Evolutionary conservation across 2,888 invertebrate species (phyloP).

Genomic region (Timandra comae): DNA sequence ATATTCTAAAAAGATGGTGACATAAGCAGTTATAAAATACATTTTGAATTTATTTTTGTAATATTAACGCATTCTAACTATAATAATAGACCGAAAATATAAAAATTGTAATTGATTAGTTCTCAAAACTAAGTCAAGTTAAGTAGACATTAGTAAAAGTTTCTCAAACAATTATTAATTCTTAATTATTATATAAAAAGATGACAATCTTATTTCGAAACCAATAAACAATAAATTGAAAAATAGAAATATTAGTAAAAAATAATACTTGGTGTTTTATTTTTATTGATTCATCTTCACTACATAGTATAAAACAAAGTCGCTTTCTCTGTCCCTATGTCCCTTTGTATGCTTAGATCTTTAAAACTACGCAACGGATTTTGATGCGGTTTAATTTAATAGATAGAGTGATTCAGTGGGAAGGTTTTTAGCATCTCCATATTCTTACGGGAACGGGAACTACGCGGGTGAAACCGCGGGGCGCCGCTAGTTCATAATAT

Average conservation of each 20-base stretch:
- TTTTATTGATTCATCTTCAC: constrained; percentile 23
- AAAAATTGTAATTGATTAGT: constrained; percentile 26
- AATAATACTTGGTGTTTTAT: constrained; percentile 39
- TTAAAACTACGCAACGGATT: too few species aligned
- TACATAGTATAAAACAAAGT: too few species aligned
- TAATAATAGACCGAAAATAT: constrained; percentile 14
- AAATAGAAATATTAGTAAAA: constrained; percentile 69
- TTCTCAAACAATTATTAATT: constrained; percentile 67
- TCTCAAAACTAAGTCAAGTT: constrained; percentile 51
- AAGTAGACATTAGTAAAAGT: constrained; percentile 64
- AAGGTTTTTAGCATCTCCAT: too few species aligned
- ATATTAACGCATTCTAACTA: constrained; percentile 5
- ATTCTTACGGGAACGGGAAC: too few species aligned
- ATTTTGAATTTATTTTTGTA: too few species aligned
- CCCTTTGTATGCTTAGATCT: too few species aligned
- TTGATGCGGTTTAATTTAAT: too few species aligned
- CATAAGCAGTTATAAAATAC: constrained; percentile 22
- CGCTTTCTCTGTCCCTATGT: too few species aligned
- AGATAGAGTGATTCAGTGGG: too few species aligned
- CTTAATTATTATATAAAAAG: constrained; percentile 60
- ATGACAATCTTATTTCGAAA: constrained; percentile 65
- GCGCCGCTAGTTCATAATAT: too few species aligned
- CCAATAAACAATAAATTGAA: constrained; percentile 72
- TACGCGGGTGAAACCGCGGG: too few species aligned
- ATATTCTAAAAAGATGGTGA: too few species aligned